phyloP scores from a whole-genome alignment of 2,797 vertebrate species.

The Falco concolor region DNA sequence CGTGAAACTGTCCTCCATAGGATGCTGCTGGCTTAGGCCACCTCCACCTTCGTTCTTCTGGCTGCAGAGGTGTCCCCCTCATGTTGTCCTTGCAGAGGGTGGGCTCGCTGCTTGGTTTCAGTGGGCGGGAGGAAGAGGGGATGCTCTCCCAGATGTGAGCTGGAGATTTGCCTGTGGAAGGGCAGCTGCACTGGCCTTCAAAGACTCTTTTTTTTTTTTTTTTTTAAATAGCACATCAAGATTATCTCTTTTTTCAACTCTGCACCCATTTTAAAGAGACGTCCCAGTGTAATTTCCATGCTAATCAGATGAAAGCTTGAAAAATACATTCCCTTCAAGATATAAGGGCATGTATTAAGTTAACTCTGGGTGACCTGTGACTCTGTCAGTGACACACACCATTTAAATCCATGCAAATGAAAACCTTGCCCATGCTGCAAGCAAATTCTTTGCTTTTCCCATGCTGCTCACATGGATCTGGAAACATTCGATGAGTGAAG shows the following conservation, averaged over 20 bases:
- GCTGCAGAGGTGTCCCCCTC: background rate
- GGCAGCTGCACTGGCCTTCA: background rate
- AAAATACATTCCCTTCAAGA: background rate
- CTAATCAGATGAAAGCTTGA: conserved; percentile 19
- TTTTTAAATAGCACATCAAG: background rate
- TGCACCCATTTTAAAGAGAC: background rate
- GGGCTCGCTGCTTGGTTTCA: background rate
- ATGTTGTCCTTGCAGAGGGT: background rate
- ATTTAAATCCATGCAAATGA: background rate
- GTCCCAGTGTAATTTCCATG: background rate
- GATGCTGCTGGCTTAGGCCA: background rate
- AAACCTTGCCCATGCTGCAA: background rate
- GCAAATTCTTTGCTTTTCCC: conserved; percentile 6
- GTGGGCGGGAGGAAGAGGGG: background rate
- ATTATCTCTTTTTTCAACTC: background rate
- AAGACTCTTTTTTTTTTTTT: background rate
- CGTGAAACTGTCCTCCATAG: background rate
- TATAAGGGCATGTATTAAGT: background rate
- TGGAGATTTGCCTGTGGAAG: background rate
- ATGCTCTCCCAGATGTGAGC: background rate
- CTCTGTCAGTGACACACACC: background rate
- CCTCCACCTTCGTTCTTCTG: background rate
- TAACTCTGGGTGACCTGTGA: background rate
- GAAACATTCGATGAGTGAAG: background rate
- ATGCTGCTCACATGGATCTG: background rate